These are phyloP conservation scores for Camponotus floridanus DNA, from an alignment of 1,140 invertebrate species.

Conservation along the genomic window DNA sequence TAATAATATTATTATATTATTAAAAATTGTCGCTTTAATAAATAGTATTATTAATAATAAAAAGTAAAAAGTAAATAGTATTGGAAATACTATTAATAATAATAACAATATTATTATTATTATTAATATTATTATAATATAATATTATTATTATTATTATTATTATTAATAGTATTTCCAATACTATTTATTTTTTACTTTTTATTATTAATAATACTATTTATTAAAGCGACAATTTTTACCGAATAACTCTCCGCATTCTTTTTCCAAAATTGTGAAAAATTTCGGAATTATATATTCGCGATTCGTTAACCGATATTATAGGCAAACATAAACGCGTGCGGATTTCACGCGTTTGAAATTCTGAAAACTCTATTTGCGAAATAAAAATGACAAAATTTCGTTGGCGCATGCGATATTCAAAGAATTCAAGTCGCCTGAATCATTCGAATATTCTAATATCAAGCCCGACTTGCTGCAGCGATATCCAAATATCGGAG, in stretches of 20 bases:
- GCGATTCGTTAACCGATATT: neutral
- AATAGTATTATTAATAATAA: no score
- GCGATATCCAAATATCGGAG: conserved; percentile 64
- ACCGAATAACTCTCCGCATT: neutral
- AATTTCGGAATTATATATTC: no score
- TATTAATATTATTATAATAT: no score
- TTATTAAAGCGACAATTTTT: neutral
- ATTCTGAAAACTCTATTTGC: conserved; percentile 42
- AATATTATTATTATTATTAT: no score
- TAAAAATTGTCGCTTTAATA: no score
- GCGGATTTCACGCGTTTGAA: conserved; percentile 28
- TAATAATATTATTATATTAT: no score
- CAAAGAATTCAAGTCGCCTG: conserved; percentile 57
- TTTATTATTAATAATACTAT: no score
- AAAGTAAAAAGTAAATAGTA: no score
- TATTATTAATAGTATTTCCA: no score
- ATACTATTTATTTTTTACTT: no score
- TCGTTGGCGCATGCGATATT: conserved; percentile 47
- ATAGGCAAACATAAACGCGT: neutral
- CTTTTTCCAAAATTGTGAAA: neutral
- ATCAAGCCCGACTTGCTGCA: conserved; percentile 35
- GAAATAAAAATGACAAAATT: conserved; percentile 51
- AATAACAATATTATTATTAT: no score
- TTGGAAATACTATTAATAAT: no score
- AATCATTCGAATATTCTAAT: conserved; percentile 56